These are phyloP conservation scores for Parazoanthus swiftii DNA, from an alignment of 92 coral and sea anemone species.

Conservation along the genomic window DNA sequence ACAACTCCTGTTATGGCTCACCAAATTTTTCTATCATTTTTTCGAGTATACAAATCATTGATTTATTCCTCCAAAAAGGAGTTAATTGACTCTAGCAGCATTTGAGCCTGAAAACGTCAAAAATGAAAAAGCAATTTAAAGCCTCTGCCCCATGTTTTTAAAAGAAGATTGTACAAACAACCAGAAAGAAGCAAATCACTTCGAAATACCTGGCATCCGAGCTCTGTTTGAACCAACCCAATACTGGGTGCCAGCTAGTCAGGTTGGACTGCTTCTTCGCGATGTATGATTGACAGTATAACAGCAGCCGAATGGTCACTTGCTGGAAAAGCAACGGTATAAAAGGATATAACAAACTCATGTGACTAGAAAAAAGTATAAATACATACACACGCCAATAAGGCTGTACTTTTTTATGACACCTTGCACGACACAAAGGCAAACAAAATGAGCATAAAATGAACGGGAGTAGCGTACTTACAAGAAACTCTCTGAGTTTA, in stretches of 20 bases:
- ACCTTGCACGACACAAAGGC: not conserved
- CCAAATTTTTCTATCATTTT: too few species aligned
- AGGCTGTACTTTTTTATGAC: not conserved
- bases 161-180: too few species aligned
- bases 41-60: too few species aligned
- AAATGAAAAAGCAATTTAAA: too few species aligned
- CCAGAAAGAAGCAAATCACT: not conserved
- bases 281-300: conserved; percentile 85
- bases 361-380: too few species aligned
- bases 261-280: conserved; percentile 89
- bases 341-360: not conserved
- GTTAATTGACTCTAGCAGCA: too few species aligned
- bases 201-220: conserved; percentile 62
- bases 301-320: conserved; percentile 72
- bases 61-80: too few species aligned
- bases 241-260: conserved; percentile 95
- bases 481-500: conserved; percentile 75
- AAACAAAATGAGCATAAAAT: not conserved
- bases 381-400: not conserved
- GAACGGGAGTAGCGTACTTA: conserved; percentile 48
- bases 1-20: too few species aligned
- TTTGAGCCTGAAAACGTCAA: too few species aligned
- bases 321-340: conserved; percentile 49
- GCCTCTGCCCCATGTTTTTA: too few species aligned
- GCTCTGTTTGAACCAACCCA: conserved; percentile 95